phyloP scores from a whole-genome alignment of 2,113 vertebrate genomes.

The Sceloporus tristichus region DNA sequence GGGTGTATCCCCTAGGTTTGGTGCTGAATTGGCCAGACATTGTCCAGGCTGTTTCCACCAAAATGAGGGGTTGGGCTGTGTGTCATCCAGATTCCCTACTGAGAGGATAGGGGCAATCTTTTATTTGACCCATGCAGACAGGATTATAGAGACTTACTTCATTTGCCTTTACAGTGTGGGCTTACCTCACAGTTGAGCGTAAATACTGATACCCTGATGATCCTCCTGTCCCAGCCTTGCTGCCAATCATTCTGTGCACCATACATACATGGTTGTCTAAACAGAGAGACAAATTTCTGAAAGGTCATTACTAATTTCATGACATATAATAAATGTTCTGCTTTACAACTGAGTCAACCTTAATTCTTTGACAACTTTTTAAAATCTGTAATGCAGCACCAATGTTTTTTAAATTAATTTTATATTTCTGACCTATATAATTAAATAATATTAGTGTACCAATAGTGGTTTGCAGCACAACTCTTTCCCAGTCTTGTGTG shows the following conservation, averaged over 20 bases:
- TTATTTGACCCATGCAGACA: no score
- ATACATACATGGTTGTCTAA: conserved; percentile 96
- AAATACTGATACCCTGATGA: conserved; percentile 97
- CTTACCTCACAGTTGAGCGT: conserved; percentile 94
- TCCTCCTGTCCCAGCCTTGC: conserved; percentile 91
- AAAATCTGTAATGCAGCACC: neutral
- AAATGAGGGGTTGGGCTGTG: no score
- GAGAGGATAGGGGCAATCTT: no score
- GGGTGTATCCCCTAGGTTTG: no score
- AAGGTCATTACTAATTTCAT: neutral
- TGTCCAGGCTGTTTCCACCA: no score
- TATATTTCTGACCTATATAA: neutral
- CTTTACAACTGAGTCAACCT: neutral
- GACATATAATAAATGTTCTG: neutral
- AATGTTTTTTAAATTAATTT: neutral
- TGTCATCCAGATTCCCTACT: no score
- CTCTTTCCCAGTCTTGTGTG: no score
- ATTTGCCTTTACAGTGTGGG: no score
- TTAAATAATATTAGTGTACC: neutral
- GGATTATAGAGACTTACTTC: no score
- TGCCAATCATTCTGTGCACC: conserved; percentile 97
- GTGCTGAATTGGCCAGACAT: no score
- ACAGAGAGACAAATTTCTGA: conserved; percentile 1
- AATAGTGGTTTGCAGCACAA: neutral
- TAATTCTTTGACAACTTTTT: neutral